Conservation (phyloP, 2,797 vertebrate genomes). For the Remorina albescens region DNA sequence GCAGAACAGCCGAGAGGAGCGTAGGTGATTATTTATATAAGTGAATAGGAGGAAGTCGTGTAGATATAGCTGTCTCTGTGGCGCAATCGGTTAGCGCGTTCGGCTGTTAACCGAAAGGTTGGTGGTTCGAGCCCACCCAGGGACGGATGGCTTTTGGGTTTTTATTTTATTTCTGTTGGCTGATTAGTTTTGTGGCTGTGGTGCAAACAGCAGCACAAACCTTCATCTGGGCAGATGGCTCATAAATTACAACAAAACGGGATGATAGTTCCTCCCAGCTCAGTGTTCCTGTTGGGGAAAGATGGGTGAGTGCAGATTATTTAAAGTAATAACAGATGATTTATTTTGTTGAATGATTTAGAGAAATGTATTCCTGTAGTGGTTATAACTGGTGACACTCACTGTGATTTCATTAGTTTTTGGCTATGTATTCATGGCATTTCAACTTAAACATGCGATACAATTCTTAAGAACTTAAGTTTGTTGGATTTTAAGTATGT, state of each 20-base stretch:
- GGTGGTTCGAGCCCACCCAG: slow-evolving; percentile 78
- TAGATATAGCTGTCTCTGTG: slow-evolving; percentile 41
- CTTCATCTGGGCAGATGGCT: neutral
- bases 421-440: neutral
- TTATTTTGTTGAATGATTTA: neutral
- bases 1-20: too few relatives aligned
- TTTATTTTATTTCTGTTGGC: accelerated
- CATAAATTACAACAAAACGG: neutral
- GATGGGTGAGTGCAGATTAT: neutral
- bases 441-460: neutral
- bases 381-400: neutral
- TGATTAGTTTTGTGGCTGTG: too few relatives aligned
- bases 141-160: slow-evolving; percentile 14
- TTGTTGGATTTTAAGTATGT: neutral
- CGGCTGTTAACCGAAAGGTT: slow-evolving; percentile 74
- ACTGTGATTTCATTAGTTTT: neutral
- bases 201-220: too few relatives aligned
- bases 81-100: slow-evolving; percentile 65
- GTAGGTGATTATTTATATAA: too few relatives aligned
- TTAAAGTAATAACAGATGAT: neutral
- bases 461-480: neutral
- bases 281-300: neutral
- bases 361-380: neutral
- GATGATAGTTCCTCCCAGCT: slow-evolving; percentile 6
- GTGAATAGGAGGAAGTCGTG: too few relatives aligned